Conservation (phyloP, 2,888 invertebrate genomes). For the Yponomeuta cagnagella region DNA sequence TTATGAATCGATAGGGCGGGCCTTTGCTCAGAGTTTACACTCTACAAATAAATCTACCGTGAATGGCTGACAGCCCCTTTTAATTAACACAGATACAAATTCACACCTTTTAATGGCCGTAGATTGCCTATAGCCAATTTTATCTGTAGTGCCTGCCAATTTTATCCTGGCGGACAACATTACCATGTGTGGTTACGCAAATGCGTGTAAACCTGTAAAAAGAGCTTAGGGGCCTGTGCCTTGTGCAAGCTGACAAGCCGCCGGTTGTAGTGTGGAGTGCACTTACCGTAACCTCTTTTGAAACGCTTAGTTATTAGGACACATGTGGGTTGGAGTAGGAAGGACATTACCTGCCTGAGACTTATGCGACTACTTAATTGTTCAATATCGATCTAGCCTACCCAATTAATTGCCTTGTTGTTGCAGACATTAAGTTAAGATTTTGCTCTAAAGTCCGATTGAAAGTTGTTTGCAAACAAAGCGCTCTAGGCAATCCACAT, state of each 20-base stretch:
- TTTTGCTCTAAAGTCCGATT: not conserved
- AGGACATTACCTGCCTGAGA: slow-evolving; percentile 9
- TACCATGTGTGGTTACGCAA: slow-evolving; percentile 38
- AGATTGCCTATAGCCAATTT: not conserved
- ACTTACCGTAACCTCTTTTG: slow-evolving; percentile 34
- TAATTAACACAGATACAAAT: slow-evolving; percentile 13
- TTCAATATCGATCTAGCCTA: not conserved
- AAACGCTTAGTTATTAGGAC: slow-evolving; percentile 50
- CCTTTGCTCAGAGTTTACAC: not conserved
- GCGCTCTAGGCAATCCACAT: not conserved
- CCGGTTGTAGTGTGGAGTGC: slow-evolving; percentile 4
- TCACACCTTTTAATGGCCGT: slow-evolving; percentile 9
- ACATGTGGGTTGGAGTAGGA: slow-evolving; percentile 34
- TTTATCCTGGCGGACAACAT: not conserved
- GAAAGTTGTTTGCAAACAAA: slow-evolving; percentile 1
- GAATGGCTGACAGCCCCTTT: slow-evolving; percentile 5
- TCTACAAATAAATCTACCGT: slow-evolving; percentile 1
- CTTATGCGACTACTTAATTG: not conserved
- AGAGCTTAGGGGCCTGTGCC: slow-evolving; percentile 56
- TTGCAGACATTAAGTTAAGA: not conserved
- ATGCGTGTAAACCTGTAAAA: slow-evolving; percentile 47
- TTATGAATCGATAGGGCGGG: not conserved
- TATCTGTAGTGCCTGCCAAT: not conserved
- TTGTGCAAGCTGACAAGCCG: slow-evolving; percentile 43
- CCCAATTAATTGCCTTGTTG: not conserved